These are phyloP conservation scores for Pseudomyrmex gracilis DNA, from an alignment of 1,140 invertebrate genomes.

Conservation along the genomic window DNA sequence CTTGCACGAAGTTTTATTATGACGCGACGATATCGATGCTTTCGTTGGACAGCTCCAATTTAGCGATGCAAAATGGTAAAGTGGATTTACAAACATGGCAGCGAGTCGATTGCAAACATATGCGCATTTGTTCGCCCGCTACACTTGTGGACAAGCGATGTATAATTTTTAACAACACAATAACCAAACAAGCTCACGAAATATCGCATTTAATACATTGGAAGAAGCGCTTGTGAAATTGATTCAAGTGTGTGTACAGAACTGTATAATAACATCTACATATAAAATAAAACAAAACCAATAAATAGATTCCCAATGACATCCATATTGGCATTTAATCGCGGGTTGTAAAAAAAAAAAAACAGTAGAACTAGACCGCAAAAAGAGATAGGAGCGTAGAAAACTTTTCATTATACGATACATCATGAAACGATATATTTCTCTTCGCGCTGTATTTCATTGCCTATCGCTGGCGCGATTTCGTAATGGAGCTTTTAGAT, in stretches of 20 bases:
- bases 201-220: conserved; percentile 6
- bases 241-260: background rate
- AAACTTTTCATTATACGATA: background rate
- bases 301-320: too few relatives aligned
- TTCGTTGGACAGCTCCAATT: conserved; percentile 54
- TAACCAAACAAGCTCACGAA: conserved; percentile 19
- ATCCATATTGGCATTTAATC: background rate
- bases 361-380: too few relatives aligned
- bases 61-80: conserved; percentile 48
- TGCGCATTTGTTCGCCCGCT: conserved; percentile 24
- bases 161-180: conserved; percentile 44
- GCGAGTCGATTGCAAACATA: conserved; percentile 47
- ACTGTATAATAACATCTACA: background rate
- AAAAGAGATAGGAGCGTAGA: too few relatives aligned
- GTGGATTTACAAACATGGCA: conserved; percentile 55
- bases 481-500: conserved; percentile 46
- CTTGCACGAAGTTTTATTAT: conserved; percentile 54
- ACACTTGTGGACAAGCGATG: conserved; percentile 9
- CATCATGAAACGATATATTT: background rate
- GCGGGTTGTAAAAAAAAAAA: background rate
- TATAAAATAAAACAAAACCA: background rate
- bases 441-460: conserved; percentile 4
- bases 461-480: conserved; percentile 17
- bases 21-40: conserved; percentile 48
- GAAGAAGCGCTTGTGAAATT: background rate